phyloP scores from a whole-genome alignment of 2,888 invertebrate genomes.

The Agriopis aurantiaria region DNA sequence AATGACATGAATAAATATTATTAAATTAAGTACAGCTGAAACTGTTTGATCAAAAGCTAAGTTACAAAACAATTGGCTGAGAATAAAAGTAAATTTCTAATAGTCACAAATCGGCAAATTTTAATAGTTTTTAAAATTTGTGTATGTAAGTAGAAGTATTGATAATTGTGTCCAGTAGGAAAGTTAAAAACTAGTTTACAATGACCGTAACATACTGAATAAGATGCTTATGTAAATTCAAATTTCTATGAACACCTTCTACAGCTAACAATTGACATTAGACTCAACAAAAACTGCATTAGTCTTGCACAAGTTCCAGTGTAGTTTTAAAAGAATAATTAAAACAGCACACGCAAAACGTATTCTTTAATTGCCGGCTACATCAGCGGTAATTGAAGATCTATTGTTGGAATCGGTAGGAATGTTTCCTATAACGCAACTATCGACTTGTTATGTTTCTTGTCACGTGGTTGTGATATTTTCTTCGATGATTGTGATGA shows the following conservation, averaged over 20 bases:
- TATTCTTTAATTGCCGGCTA: conserved; percentile 43
- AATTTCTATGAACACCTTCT: not conserved
- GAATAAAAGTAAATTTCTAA: no score
- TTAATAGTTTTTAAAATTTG: no score
- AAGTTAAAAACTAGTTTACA: no score
- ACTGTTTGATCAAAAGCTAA: no score
- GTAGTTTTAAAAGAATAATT: conserved; percentile 28
- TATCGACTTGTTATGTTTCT: conserved; percentile 14
- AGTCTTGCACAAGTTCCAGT: not conserved
- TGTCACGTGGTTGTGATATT: conserved; percentile 12
- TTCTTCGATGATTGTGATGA: conserved; percentile 4
- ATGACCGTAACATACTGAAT: no score
- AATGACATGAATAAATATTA: no score
- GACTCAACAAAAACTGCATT: not conserved
- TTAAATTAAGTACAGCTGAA: no score
- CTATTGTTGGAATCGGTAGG: conserved; percentile 41
- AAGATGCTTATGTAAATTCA: not conserved
- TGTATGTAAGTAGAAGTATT: no score
- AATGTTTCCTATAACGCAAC: conserved; percentile 41
- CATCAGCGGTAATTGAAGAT: conserved; percentile 48
- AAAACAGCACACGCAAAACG: conserved; percentile 40
- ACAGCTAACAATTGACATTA: not conserved
- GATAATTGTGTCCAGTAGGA: no score
- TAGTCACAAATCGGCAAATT: no score
- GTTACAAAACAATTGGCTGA: no score